These are phyloP conservation scores for Caenorhabditis virilis DNA, from an alignment of 2,888 invertebrate species.

Conservation along the genomic window DNA sequence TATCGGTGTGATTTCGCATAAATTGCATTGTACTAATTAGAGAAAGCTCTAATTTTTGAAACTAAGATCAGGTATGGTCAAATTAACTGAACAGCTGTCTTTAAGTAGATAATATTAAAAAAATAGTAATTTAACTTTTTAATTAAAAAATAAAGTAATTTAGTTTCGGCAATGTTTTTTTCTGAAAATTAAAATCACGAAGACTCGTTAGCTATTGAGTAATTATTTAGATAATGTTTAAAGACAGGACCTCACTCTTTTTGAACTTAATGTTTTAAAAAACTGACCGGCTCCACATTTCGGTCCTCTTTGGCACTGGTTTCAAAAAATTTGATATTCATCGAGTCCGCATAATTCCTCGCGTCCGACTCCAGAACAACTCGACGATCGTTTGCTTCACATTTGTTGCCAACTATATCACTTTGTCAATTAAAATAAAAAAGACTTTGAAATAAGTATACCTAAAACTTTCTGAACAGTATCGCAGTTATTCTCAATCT, in stretches of 20 bases:
- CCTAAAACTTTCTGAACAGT: conserved; percentile 70
- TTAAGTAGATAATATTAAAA: conserved; percentile 1
- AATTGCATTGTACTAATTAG: too few species aligned
- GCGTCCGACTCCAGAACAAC: conserved; percentile 97
- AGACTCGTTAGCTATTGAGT: too few species aligned
- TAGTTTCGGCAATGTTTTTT: too few species aligned
- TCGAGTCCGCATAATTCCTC: conserved; percentile 92
- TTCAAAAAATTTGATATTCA: conserved; percentile 95
- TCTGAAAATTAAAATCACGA: too few species aligned
- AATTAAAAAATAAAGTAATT: too few species aligned
- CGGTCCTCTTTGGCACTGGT: conserved; percentile 98
- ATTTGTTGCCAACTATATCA: conserved; percentile 85
- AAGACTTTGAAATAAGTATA: conserved; percentile 5
- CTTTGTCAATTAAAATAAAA: background rate
- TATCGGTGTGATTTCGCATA: too few species aligned
- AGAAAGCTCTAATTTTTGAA: too few species aligned
- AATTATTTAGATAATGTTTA: too few species aligned
- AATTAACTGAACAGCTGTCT: too few species aligned
- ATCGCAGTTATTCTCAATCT: conserved; percentile 99
- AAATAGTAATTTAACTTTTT: too few species aligned
- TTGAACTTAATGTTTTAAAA: background rate
- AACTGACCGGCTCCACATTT: conserved; percentile 93
- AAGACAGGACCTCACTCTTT: too few species aligned
- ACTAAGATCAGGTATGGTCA: too few species aligned
- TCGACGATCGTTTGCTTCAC: conserved; percentile 90